A percentile compares a stretch with the other conserved stretches of the same genome.
Evolutionary conservation across 2,797 vertebrate species (phyloP).

Genomic region (Menidia menidia): DNA sequence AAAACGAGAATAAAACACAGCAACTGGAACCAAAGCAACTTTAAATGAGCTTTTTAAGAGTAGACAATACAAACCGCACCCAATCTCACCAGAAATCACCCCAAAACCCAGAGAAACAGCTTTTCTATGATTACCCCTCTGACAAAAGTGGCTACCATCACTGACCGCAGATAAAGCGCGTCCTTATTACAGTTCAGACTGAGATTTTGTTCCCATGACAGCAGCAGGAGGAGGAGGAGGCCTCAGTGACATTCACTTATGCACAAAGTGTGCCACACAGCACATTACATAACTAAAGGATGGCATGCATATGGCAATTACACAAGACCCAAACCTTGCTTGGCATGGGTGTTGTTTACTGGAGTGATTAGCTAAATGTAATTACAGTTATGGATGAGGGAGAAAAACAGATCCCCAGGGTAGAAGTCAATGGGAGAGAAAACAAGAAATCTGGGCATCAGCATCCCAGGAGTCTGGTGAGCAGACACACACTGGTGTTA

Average conservation of each 20-base stretch:
- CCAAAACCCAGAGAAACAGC: slow-evolving; percentile 1
- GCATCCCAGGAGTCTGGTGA: slow-evolving; percentile 54
- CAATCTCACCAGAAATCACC: neutral
- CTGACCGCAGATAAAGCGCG: slow-evolving; percentile 15
- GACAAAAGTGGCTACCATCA: slow-evolving; percentile 6
- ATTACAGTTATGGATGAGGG: slow-evolving; percentile 11
- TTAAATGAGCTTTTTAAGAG: neutral
- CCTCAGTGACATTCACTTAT: slow-evolving; percentile 23
- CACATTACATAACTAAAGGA: slow-evolving; percentile 8
- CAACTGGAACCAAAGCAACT: neutral
- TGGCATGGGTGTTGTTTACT: slow-evolving; percentile 13
- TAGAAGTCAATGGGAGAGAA: slow-evolving; percentile 13
- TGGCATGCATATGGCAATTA: neutral
- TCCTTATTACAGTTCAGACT: slow-evolving; percentile 23
- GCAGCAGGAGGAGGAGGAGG: slow-evolving; percentile 31
- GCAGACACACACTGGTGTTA: slow-evolving; percentile 66
- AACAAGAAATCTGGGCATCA: slow-evolving; percentile 54
- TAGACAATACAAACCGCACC: neutral
- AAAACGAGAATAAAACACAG: neutral
- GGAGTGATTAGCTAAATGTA: slow-evolving; percentile 15
- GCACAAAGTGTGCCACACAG: slow-evolving; percentile 8
- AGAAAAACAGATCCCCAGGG: slow-evolving; percentile 3
- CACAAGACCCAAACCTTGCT: neutral
- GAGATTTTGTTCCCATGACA: slow-evolving; percentile 66
- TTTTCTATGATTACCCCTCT: slow-evolving; percentile 17